Percentiles rank a stretch among this genome's conserved stretches.
phyloP scores from a whole-genome alignment of 2,113 vertebrate species.

The Pygoscelis adeliae region DNA sequence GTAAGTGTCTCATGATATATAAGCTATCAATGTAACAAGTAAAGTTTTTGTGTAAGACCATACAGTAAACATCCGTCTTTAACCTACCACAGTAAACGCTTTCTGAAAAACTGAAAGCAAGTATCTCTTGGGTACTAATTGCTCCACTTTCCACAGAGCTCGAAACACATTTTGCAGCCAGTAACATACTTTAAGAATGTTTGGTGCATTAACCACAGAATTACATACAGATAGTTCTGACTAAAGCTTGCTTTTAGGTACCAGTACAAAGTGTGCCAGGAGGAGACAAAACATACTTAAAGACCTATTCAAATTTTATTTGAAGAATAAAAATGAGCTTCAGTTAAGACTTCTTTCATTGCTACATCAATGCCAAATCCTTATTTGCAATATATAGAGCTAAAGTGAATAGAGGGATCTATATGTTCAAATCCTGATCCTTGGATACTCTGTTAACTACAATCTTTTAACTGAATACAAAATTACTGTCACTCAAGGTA shows the following conservation, averaged over 20 bases:
- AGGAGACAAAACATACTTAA: conserved; percentile 40
- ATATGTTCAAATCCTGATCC: conserved; percentile 17
- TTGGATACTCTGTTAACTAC: conserved; percentile 31
- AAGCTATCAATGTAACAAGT: neutral
- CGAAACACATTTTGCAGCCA: conserved; percentile 3
- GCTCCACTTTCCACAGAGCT: neutral
- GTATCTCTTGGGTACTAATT: neutral
- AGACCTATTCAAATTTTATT: conserved; percentile 40
- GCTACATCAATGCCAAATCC: conserved; percentile 39
- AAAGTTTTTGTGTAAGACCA: neutral
- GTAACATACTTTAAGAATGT: conserved; percentile 18
- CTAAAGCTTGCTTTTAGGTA: conserved; percentile 24
- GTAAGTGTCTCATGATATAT: neutral
- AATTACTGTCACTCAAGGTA: conserved; percentile 47
- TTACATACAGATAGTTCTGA: conserved; percentile 40
- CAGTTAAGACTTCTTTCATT: conserved; percentile 26
- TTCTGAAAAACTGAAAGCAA: neutral
- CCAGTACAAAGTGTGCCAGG: neutral
- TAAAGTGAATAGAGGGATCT: conserved; percentile 13
- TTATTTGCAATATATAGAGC: conserved; percentile 14
- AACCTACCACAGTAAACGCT: neutral
- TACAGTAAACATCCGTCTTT: neutral
- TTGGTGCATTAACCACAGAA: conserved; percentile 37
- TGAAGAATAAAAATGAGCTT: conserved; percentile 30
- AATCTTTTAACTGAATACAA: conserved; percentile 25